Evolutionary conservation across 2,113 vertebrate species (phyloP).

Genomic region (Aix galericulata): DNA sequence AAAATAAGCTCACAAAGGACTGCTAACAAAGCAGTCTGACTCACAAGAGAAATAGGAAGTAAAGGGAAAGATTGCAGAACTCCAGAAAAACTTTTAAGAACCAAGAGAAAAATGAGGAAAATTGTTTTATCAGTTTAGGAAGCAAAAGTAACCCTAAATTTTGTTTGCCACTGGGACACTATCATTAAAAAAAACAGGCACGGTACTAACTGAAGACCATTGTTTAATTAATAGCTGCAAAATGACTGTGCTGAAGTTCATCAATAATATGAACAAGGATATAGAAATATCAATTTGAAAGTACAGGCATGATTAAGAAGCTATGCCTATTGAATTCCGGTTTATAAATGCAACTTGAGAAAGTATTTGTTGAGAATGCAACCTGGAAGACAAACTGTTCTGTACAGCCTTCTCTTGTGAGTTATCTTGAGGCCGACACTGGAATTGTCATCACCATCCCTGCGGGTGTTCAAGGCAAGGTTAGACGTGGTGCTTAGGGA

Average conservation of each 20-base stretch:
- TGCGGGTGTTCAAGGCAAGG: no score
- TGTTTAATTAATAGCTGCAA: neutral
- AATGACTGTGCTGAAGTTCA: neutral
- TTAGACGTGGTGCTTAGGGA: no score
- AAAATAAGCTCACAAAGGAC: neutral
- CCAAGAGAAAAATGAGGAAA: neutral
- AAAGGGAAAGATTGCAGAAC: neutral
- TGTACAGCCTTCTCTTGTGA: neutral
- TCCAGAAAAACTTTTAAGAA: neutral
- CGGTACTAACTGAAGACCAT: neutral
- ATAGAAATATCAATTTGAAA: neutral
- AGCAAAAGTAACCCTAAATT: neutral
- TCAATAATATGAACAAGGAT: neutral
- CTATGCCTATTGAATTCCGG: neutral
- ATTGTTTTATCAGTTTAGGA: neutral
- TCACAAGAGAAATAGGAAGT: neutral
- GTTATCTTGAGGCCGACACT: neutral
- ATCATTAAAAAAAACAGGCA: neutral
- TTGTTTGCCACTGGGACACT: neutral
- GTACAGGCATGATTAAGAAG: neutral
- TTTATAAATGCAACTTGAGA: neutral
- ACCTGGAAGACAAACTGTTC: neutral
- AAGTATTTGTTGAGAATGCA: constrained; percentile 9
- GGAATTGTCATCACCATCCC: neutral
- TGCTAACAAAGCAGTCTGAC: neutral